phyloP scores from a whole-genome alignment of 2,888 invertebrate species.

The Caenorhabditis afra region DNA sequence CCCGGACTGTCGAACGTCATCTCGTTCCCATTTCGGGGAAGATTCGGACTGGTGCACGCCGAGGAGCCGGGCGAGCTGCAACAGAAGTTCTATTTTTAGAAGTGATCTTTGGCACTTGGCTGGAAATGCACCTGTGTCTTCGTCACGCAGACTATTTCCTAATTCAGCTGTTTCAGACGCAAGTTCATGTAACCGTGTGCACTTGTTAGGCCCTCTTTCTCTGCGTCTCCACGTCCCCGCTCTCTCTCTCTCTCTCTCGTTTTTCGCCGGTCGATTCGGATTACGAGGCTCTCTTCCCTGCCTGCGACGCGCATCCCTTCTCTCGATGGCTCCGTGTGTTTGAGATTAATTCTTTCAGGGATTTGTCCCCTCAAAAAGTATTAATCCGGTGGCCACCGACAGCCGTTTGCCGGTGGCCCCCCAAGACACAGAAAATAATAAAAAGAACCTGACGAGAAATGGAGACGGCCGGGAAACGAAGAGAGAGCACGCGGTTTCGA shows the following conservation, averaged over 20 bases:
- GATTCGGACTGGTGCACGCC: conserved; percentile 60
- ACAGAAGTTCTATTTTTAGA: conserved; percentile 2
- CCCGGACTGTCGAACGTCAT: conserved; percentile 63
- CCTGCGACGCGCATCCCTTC: conserved; percentile 18
- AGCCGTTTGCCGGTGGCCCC: conserved; percentile 27
- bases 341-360: conserved; percentile 53
- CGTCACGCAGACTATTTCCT: too few relatives aligned
- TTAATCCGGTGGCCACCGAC: conserved; percentile 47
- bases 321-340: conserved; percentile 23
- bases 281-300: conserved; percentile 22
- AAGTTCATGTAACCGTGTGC: too few relatives aligned
- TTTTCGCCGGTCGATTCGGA: conserved; percentile 40
- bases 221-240: too few relatives aligned
- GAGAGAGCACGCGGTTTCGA: neutral
- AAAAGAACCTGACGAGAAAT: conserved; percentile 13
- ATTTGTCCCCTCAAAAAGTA: conserved; percentile 53
- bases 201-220: too few relatives aligned
- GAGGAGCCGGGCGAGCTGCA: conserved; percentile 69
- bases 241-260: neutral
- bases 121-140: neutral
- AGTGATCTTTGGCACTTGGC: neutral
- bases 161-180: too few relatives aligned
- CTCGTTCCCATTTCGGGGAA: conserved; percentile 64
- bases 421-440: conserved; percentile 18
- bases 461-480: neutral